Percentiles rank a stretch among this genome's conserved stretches.
Conservation (phyloP, 2,888 invertebrate species). For the Lomographa bimaculata region DNA sequence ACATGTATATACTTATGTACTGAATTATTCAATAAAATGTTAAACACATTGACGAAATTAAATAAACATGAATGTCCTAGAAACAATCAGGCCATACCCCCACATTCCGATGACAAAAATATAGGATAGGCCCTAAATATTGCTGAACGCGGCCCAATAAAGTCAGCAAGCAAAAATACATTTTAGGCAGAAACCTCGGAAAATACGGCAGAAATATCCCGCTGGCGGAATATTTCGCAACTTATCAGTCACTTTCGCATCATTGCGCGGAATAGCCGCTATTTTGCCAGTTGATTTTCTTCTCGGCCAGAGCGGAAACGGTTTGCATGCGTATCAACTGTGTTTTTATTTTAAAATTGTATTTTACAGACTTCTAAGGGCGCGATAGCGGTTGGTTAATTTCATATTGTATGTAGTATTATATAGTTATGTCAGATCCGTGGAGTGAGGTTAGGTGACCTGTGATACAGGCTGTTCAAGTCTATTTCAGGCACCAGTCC, state of each 20-base stretch:
- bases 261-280: conserved; percentile 44
- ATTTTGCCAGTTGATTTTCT: conserved; percentile 47
- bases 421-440: no score
- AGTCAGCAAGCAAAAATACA: conserved; percentile 5
- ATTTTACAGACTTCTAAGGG: conserved; percentile 1
- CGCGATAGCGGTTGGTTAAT: no score
- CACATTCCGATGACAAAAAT: conserved; percentile 3
- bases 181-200: conserved; percentile 11
- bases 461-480: no score
- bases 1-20: no score
- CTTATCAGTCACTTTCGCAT: conserved; percentile 52
- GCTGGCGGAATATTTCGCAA: conserved; percentile 32
- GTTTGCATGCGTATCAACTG: conserved; percentile 23
- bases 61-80: not conserved
- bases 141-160: conserved; percentile 3
- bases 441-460: no score
- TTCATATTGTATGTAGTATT: no score
- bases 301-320: conserved; percentile 43
- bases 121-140: conserved; percentile 3
- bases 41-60: no score
- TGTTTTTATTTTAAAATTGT: conserved; percentile 8
- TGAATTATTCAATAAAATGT: no score
- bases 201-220: conserved; percentile 32
- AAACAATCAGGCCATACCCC: conserved; percentile 3
- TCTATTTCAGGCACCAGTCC: no score